These are phyloP conservation scores for Ceratosolen solmsi DNA, from an alignment of 1,140 invertebrate species.

Conservation along the genomic window DNA sequence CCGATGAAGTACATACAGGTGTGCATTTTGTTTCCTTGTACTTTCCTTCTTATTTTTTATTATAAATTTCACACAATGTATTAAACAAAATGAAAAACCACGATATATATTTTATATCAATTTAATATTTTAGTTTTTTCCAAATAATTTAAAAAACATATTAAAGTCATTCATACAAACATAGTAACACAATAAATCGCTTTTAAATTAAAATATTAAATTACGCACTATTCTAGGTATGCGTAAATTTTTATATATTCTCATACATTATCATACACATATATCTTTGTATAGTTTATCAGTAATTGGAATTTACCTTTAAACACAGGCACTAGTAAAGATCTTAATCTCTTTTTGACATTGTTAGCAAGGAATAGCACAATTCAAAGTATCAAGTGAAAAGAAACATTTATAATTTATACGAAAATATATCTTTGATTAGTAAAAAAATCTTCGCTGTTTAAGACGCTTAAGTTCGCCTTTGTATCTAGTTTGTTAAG, in stretches of 20 bases:
- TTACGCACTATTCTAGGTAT: neutral
- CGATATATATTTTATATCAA: conserved; percentile 9
- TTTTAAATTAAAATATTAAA: neutral
- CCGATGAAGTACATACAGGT: conserved; percentile 44
- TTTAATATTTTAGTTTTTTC: conserved; percentile 2
- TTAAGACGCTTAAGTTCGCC: conserved; percentile 47
- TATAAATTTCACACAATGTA: conserved; percentile 29
- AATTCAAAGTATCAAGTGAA: neutral
- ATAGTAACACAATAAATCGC: neutral
- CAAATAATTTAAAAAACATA: conserved; percentile 24
- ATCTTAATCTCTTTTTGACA: conserved; percentile 6
- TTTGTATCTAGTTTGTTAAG: conserved; percentile 61
- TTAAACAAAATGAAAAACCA: conserved; percentile 32
- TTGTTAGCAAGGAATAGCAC: neutral
- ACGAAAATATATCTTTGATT: neutral
- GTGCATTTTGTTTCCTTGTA: conserved; percentile 45
- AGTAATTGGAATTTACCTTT: conserved; percentile 17
- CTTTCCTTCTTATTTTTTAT: conserved; percentile 19
- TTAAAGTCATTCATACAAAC: neutral
- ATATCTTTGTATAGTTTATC: neutral
- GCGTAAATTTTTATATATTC: neutral
- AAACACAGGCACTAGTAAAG: conserved; percentile 30
- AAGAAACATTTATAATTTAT: conserved; percentile 2
- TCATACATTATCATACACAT: neutral
- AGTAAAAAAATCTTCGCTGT: conserved; percentile 1